Conservation (phyloP, 2,113 vertebrate genomes). For the Fregetta grallaria region DNA sequence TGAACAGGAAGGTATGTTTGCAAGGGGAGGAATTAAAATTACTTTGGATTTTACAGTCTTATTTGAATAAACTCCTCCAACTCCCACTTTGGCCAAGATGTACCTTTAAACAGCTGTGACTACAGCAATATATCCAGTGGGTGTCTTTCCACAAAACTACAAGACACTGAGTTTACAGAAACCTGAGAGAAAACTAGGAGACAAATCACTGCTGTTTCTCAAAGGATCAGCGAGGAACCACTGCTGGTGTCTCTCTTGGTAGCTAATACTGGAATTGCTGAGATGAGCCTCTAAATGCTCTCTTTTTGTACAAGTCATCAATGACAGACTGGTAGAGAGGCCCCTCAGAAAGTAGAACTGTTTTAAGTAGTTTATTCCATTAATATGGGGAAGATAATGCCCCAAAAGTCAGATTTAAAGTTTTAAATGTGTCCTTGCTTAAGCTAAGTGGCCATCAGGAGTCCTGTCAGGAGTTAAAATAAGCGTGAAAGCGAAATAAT, state of each 20-base stretch:
- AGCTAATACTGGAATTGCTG: neutral
- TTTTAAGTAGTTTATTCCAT: conserved; percentile 6
- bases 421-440: neutral
- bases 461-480: neutral
- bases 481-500: neutral
- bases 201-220: neutral
- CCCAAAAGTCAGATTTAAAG: neutral
- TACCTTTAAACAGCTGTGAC: neutral
- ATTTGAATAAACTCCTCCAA: neutral
- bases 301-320: neutral
- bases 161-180: neutral
- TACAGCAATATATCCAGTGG: neutral
- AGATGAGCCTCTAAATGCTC: conserved; percentile 9
- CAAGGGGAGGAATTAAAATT: neutral
- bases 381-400: neutral
- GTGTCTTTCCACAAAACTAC: neutral
- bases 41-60: neutral
- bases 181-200: neutral
- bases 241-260: neutral
- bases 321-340: neutral
- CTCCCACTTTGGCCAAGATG: neutral
- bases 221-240: neutral
- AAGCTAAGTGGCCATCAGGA: neutral
- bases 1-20: neutral
- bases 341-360: neutral